Percentiles rank a stretch among this genome's conserved stretches.
phyloP scores from a whole-genome alignment of 1,140 invertebrate species.

The Galendromus occidentalis region DNA sequence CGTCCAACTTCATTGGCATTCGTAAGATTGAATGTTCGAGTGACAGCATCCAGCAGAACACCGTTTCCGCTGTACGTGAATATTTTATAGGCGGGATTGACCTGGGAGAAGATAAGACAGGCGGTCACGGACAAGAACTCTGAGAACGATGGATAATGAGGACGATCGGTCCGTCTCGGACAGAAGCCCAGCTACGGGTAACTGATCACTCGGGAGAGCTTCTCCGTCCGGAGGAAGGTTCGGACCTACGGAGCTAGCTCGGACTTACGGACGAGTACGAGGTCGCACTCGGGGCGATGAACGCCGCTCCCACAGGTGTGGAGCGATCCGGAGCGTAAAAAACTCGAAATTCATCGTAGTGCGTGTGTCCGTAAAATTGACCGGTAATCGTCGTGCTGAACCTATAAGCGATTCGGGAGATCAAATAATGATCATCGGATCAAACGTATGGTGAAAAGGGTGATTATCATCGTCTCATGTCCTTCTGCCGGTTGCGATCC shows the following conservation, averaged over 20 bases:
- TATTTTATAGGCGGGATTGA: neutral
- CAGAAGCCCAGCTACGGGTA: too few relatives aligned
- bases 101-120: neutral
- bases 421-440: too few relatives aligned
- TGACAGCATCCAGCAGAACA: neutral
- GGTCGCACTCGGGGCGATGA: conserved; percentile 28
- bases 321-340: conserved; percentile 33
- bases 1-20: neutral
- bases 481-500: too few relatives aligned
- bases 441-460: too few relatives aligned
- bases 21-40: neutral
- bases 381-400: conserved; percentile 45
- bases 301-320: conserved; percentile 24
- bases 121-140: too few relatives aligned
- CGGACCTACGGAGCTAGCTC: neutral
- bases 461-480: too few relatives aligned
- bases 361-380: conserved; percentile 61
- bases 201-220: too few relatives aligned
- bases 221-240: too few relatives aligned
- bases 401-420: conserved; percentile 26
- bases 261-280: conserved; percentile 20
- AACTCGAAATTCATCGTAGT: conserved; percentile 49
- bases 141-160: too few relatives aligned
- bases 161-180: too few relatives aligned
- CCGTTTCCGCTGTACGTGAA: neutral